Base-by-base conservation (phyloP, 2,797 vertebrate genomes). In the Otus scops region DNA sequence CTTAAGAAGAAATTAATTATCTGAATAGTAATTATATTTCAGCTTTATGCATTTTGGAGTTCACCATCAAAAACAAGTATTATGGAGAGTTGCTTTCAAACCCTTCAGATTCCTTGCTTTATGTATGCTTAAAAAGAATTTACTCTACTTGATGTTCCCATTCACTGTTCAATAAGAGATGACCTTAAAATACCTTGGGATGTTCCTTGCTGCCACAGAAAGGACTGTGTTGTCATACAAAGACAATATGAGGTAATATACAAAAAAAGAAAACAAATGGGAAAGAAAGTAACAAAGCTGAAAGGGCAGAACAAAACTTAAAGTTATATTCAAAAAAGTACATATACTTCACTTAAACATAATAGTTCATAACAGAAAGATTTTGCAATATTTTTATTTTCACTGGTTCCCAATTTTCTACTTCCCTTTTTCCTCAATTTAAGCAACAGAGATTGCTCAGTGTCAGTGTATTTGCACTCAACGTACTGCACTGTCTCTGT, bases 1-100 rank as follows among this genome's bases (percentile, higher is more conserved):
- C 75, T 78, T 96, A 92, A 75, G 63, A 79, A 92, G 15, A 93
- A 92, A 91, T 48, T 71, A 54, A 56, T 80, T 79, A 32, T 92
- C 61, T 89, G 20, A 74, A 73, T 36, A 90, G 28, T 5, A 92
- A 71, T 45, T 57, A 43, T 56, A 95, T 85, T 94, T 85, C 41
- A 38, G 18, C 47, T 89, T 80, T 4, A 81, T 71, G 41, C 39
- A 53, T 76, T 80, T 51, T 90, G 53, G 88, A 92, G 56, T 18
- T 91, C 51, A 80, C 15, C 63, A 89, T 53, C 43, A 90, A 92
- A 94, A 93, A 14, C 54, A 70, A 41, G 20, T 36, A 63, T 69
- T 80, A 78, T 38, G 74, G 45, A 67, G 30, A 70, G 12, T 68
- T 87, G 85, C 41, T 85, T 39, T 91, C 54, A 80, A 94, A 87